These are phyloP conservation scores for Orius insidiosus DNA, from an alignment of 1,140 invertebrate species.

Conservation along the genomic window DNA sequence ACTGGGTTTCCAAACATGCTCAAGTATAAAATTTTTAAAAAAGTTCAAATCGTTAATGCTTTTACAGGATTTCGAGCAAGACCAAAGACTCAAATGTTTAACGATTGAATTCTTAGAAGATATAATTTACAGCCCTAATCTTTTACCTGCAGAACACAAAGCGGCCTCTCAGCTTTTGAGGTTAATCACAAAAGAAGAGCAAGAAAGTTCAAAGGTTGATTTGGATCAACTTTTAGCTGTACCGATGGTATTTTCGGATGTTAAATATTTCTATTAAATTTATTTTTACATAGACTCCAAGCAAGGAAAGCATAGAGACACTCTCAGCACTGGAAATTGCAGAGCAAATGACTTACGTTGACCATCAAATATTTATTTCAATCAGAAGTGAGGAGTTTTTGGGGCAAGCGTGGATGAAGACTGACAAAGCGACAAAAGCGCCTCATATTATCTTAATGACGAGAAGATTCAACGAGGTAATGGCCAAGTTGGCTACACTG, in stretches of 20 bases:
- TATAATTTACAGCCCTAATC: conserved; percentile 63
- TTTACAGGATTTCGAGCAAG: conserved; percentile 64
- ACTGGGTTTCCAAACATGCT: conserved; percentile 53
- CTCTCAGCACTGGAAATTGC: conserved; percentile 82
- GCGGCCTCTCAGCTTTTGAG: conserved; percentile 65
- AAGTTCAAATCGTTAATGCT: background rate
- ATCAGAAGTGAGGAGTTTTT: conserved; percentile 85
- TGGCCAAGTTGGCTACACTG: no score
- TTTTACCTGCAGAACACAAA: conserved; percentile 81
- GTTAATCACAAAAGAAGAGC: conserved; percentile 57
- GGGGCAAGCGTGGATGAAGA: conserved; percentile 84
- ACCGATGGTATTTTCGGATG: conserved; percentile 40
- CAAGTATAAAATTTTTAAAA: conserved; percentile 24
- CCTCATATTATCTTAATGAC: conserved; percentile 82
- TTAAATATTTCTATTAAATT: background rate
- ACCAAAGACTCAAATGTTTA: conserved; percentile 51
- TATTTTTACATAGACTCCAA: conserved; percentile 46
- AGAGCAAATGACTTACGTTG: conserved; percentile 84
- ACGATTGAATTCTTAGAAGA: conserved; percentile 81
- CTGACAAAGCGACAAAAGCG: conserved; percentile 63
- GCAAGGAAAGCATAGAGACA: conserved; percentile 70
- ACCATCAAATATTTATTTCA: conserved; percentile 81
- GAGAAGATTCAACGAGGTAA: conserved; percentile 73
- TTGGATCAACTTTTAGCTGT: conserved; percentile 51
- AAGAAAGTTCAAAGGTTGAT: conserved; percentile 41